Base-by-base conservation (phyloP, 2,113 vertebrate species). In the Neogale vison region DNA sequence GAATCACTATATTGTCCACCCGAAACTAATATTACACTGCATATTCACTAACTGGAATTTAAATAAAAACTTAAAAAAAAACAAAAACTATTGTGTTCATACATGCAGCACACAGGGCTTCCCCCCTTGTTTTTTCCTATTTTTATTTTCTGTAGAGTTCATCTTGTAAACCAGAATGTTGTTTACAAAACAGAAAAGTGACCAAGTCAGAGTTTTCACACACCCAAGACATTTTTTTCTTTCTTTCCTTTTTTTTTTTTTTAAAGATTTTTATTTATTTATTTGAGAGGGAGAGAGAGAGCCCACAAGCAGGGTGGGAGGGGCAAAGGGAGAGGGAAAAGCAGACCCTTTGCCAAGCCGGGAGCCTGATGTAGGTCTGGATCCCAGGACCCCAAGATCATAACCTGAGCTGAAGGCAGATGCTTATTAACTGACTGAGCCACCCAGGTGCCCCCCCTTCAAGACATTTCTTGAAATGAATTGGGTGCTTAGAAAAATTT, bases 401-500 rank as follows among this genome's bases (percentile, higher is more conserved):
- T 65, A 29, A 65, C 29, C 63, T 34, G 63, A 65, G 63, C 63
- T 3, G 14, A 65, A 65, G 29, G 29, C 63, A 65, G 63, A 34
- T 14, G 2, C 63, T 31, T 65, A 65, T 17, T 65, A 34, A 65
- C 29, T 1, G 14, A 65, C 63, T 65, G 29, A 65, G 14, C 29
- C 63, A 65, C 63, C 29, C 63, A 7, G 29, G 63, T 65, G 29
- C 14, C 29, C 20, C 20, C 29, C 63, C 17, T 10, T 2, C 29
- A 65, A 65, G 4, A 59, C 71, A 88, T 72, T 92, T 82, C 36
- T 87, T 94, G 50, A 84, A 93, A 91, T 36, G 45, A 86, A 89
- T 57, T 18, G 13, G 34, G 10, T 29, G 7, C 50, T 87, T 57
- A n/a, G 63, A 47, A 93, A 92, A 95, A 50, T 47, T 50, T 61